Evolutionary conservation across 2,888 invertebrate species (phyloP), one percentile per base, ranked within the genome.

Genomic region (Callinectes sapidus): DNA sequence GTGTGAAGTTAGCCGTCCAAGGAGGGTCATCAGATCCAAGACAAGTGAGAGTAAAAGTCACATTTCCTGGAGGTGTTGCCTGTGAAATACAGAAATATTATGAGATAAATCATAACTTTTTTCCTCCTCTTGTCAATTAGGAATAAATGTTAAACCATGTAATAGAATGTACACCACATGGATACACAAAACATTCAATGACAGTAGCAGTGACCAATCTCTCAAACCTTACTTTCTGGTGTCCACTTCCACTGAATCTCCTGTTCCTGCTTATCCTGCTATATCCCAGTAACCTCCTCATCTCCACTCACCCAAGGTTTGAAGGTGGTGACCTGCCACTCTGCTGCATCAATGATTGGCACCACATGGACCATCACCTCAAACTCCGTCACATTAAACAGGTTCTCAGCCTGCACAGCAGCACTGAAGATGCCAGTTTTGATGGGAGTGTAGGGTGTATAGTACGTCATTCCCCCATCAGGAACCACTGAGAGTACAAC

Each of bases 31-130:
- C 81, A 28, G 90, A 81, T 48, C 81, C 90, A n/a, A 81, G 28
- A 35, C 90, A 90, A 71, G 90, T 28, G 42, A 90, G 77, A 23
- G 28, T 42, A 5, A 90, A 71, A 48, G 81, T 90, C 81, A 90
- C 90, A 5, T 90, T 39, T 81, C 90, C 90, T 77, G 90, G 90
- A 16, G 90, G 90, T 23, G 90, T 90, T 13, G 90, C 90, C 90
- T 90, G 90, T 13, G 18, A 10, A 28, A 35, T 5, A 61, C 14
- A 61, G 16, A 61, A 16, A 10, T 61, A 61, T 61, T 2, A 61
- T 18, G 18, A 18, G 23, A 5, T 61, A 18, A 61, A 61, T 61
- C 23, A 61, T 61, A 61, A 23, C 18, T 61, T 48, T 61, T 23
- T 18, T 61, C 61, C 16, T 61, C 61, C 61, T 61, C 2, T 18